phyloP scores from a whole-genome alignment of 2,113 vertebrate species.

The Progne subis region DNA sequence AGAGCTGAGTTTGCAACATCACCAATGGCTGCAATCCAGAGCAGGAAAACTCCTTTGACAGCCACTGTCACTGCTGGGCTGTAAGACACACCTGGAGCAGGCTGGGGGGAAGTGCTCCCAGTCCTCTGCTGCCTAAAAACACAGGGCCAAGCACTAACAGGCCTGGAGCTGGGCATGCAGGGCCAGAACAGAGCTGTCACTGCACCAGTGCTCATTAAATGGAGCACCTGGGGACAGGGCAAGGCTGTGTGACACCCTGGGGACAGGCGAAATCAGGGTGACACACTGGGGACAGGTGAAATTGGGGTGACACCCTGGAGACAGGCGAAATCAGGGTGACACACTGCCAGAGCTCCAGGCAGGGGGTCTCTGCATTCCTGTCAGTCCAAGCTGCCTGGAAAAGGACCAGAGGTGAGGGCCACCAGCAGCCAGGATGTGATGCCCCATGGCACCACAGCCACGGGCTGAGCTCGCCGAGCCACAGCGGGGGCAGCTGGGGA shows the following conservation, averaged over 20 bases:
- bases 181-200: background rate
- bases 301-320: background rate
- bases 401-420: background rate
- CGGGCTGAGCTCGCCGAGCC: accelerated
- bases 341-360: background rate
- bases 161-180: background rate
- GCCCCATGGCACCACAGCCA: accelerated
- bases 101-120: background rate
- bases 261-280: too few relatives aligned
- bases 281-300: background rate
- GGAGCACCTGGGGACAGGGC: background rate
- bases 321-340: too few relatives aligned
- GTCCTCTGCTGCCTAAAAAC: background rate
- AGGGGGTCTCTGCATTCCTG: background rate
- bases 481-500: accelerated
- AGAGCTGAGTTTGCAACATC: background rate
- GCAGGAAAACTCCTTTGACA: background rate
- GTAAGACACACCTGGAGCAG: background rate
- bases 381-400: background rate
- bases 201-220: background rate
- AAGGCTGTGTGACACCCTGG: background rate
- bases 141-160: background rate
- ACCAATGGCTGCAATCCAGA: background rate
- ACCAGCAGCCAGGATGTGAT: background rate
- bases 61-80: background rate